Percentiles rank a stretch among this genome's conserved stretches.
Evolutionary conservation across 1,140 invertebrate genomes (phyloP).

Genomic region (Limonius californicus): DNA sequence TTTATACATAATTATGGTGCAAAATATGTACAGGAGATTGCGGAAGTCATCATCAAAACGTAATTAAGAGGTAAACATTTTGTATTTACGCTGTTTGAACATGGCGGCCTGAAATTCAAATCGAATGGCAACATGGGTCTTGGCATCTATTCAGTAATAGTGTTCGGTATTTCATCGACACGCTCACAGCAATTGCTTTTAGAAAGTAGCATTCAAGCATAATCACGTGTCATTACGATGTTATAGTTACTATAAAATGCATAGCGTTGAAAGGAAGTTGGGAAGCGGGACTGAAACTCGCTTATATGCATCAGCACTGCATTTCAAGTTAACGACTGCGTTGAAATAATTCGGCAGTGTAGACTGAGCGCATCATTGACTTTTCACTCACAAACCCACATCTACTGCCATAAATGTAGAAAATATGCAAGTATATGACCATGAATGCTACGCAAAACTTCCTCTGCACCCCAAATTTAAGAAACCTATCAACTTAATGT

Average conservation of each 20-base stretch:
- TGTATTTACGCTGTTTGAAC: no score
- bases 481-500: no score
- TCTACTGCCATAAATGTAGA: background rate
- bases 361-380: conserved; percentile 12
- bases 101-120: no score
- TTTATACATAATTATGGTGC: no score
- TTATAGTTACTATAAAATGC: background rate
- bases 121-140: no score
- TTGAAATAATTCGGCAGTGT: conserved; percentile 6
- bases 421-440: background rate
- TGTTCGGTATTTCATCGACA: no score
- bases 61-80: no score
- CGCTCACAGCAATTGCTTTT: background rate
- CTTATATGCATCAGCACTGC: conserved; percentile 8
- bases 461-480: background rate
- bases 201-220: background rate
- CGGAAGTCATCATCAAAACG: no score
- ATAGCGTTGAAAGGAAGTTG: background rate
- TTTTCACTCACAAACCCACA: background rate
- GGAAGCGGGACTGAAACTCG: background rate
- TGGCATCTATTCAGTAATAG: no score
- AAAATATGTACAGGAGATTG: no score
- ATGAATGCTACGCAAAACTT: background rate
- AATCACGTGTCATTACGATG: background rate
- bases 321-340: background rate